These are phyloP conservation scores for Myiotriccus ornatus DNA, from an alignment of 2,797 vertebrate species.

Conservation along the genomic window DNA sequence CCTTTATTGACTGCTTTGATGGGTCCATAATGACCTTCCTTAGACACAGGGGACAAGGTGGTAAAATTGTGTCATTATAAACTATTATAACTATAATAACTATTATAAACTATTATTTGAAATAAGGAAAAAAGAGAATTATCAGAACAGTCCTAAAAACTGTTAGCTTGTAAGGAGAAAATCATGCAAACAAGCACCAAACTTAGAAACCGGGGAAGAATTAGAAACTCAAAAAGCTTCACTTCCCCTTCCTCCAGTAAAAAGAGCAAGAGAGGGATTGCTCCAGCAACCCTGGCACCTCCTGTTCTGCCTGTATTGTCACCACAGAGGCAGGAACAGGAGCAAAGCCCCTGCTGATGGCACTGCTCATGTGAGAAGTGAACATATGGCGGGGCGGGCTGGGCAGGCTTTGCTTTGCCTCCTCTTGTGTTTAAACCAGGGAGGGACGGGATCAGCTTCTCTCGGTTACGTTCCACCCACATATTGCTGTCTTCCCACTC, in stretches of 20 bases:
- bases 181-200: neutral
- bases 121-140: neutral
- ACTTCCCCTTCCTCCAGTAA: neutral
- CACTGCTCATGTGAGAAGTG: neutral
- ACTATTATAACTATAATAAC: neutral
- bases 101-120: neutral
- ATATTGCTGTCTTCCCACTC: neutral
- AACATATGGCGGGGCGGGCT: neutral
- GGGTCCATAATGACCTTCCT: neutral
- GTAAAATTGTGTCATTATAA: neutral
- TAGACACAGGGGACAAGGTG: neutral
- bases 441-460: neutral
- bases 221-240: neutral
- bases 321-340: neutral
- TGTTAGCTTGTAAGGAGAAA: neutral
- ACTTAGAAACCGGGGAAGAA: neutral
- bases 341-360: neutral
- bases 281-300: neutral
- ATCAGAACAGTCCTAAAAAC: neutral
- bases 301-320: neutral
- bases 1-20: neutral
- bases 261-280: neutral
- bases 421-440: neutral
- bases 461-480: neutral
- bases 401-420: neutral